Evolutionary conservation across 1,140 invertebrate species (phyloP), one percentile per base, ranked within the genome.

Genomic region (Conus betulinus): DNA sequence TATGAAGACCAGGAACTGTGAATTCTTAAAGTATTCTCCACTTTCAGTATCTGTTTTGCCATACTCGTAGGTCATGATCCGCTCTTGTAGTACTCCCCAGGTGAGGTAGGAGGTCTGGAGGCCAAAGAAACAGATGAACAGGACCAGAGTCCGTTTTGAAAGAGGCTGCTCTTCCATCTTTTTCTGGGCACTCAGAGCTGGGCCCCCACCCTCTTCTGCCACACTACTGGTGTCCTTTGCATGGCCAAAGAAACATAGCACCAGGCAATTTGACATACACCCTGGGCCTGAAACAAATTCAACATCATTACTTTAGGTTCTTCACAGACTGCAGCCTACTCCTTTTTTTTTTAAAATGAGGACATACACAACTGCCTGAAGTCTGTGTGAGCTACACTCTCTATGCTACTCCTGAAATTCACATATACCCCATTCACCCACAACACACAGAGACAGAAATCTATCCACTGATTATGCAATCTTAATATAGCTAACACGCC

Each of bases 1-100:
- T 27, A 98, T 96, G 96, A 99, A 99, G 63, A 99, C 98, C 84
- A 99, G 95, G 96, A 99, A 99, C 94, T 99, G 98, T 0, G 98
- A 99, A 95, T 99, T 98, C 93, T 96, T 97, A 94, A 99, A 99
- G 88, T 88, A 93, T 88, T 97, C 96, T 57, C 95, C 95, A 52
- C 74, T 27, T 11, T 82, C 71, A 0, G 60, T 90, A 2, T 88
- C 92, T 20, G 91, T 91, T n/a, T 88, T 89, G 52, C 93, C 93
- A 90, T 98, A 98, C 90, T 97, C 96, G 96, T 97, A 95, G 23
- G 96, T 96, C 95, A 96, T 96, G 78, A 96, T 96, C 95, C 99
- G 98, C 95, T 96, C 96, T 90, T 99, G 99, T 39, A 39, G 95
- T 78, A 99, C 96, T 5, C 98, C 99, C 98, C 99, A 99, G 57